Evolutionary conservation across 1,140 invertebrate species (phyloP), one percentile per base, ranked within the genome.

Genomic region (Oreohelix idahoensis): DNA sequence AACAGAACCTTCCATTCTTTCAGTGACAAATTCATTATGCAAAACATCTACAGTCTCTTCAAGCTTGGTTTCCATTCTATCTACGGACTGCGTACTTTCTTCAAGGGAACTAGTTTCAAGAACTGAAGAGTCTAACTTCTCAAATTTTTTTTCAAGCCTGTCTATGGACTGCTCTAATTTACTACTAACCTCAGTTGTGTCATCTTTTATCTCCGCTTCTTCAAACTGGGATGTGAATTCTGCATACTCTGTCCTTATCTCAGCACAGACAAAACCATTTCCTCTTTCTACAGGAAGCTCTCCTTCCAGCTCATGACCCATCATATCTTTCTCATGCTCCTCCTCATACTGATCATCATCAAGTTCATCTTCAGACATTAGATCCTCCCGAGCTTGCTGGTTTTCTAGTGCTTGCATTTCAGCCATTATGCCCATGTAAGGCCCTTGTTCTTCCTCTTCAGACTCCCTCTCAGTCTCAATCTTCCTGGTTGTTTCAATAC

Each of bases 291-390:
- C 53, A 15, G 35, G 63, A 35, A 32, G 15, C 26, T 73, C 49
- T 35, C 63, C 58, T 51, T 76, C 42, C n/a, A 23, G 4, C 2
- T 45, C 39, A 20, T 32, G 11, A 32, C 36, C 35, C 26, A 36
- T 26, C n/a, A 69, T 75, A 23, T 79, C 71, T 45, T 84, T 77
- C 80, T 79, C 76, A 77, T 83, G 81, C 49, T 88, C 84, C 45
- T 82, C 70, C 73, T 86, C 85, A 80, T 81, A 80, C 32, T 85
- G 70, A 42, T 87, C 81, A 75, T 84, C 84, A 42, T 80, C 81
- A 53, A 80, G 32, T 38, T 85, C 84, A 29, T 85, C 77, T 70
- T 86, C 81, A 29, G 70, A 71, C 36, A 49, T 69, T 11, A 74
- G 80, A 10, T 86, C 83, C 32, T 69, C 73, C 49, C 66, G 42